A percentile compares a stretch with the other conserved stretches of the same genome.
These are phyloP conservation scores for Lasiurus borealis DNA, from an alignment of 2,113 vertebrate genomes.

Conservation along the genomic window DNA sequence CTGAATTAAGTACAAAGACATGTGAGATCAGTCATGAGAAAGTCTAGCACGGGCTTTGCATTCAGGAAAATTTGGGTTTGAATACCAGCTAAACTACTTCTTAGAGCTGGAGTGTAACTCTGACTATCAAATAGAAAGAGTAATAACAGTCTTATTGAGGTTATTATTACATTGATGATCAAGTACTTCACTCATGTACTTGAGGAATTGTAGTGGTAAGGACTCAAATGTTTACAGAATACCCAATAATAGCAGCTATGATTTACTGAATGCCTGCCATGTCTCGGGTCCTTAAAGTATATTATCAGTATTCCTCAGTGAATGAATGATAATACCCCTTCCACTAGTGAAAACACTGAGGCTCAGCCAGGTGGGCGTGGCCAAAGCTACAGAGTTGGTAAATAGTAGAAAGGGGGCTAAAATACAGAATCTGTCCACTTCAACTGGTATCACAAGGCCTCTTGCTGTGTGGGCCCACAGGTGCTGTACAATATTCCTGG, in stretches of 20 bases:
- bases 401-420: neutral
- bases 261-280: neutral
- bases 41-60: neutral
- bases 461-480: fast-evolving
- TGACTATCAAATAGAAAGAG: neutral
- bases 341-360: neutral
- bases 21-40: too few relatives aligned
- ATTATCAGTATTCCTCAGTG: neutral
- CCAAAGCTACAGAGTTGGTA: neutral
- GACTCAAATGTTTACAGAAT: neutral
- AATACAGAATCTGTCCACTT: neutral
- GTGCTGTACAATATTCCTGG: neutral
- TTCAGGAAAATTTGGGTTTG: neutral
- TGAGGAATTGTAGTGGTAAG: neutral
- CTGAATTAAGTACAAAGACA: neutral
- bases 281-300: neutral
- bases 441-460: neutral
- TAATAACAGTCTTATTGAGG: neutral
- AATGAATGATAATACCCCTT: neutral
- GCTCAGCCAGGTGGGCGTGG: neutral
- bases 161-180: neutral
- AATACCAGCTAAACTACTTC: neutral
- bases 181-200: neutral
- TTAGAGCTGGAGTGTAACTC: neutral
- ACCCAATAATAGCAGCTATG: neutral